A percentile compares a stretch with the other conserved stretches of the same genome.
These are phyloP conservation scores for Pseudomyrmex gracilis DNA, from an alignment of 1,140 invertebrate species.

Conservation along the genomic window DNA sequence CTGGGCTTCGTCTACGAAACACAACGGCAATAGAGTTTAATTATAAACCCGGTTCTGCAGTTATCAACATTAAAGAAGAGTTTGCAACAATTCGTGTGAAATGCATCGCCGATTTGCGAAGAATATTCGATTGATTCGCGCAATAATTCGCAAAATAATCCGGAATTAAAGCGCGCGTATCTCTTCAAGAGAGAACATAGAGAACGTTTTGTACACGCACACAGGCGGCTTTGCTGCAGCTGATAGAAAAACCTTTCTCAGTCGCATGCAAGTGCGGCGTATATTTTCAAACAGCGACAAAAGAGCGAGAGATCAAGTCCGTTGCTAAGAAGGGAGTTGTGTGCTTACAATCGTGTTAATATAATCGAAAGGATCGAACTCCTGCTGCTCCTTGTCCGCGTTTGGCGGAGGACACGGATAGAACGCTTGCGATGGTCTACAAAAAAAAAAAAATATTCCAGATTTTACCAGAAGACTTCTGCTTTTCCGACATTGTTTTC, in stretches of 20 bases:
- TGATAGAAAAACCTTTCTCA: not conserved
- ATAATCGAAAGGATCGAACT: constrained; percentile 87
- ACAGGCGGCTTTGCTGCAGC: not conserved
- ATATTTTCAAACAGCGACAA: not conserved
- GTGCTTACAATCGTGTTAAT: constrained; percentile 87
- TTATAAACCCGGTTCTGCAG: constrained; percentile 74
- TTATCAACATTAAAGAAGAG: constrained; percentile 75
- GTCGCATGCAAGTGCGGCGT: constrained; percentile 7
- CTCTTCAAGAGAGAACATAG: not conserved
- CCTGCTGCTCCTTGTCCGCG: constrained; percentile 85
- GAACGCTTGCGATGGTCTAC: constrained; percentile 87
- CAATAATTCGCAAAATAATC: too few relatives aligned
- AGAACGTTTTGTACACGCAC: not conserved
- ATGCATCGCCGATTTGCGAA: not conserved
- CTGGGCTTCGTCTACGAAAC: constrained; percentile 69
- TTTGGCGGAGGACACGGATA: constrained; percentile 88
- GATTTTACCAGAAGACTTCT: constrained; percentile 21
- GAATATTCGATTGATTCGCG: not conserved
- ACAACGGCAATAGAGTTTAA: constrained; percentile 65
- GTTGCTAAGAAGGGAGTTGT: constrained; percentile 9
- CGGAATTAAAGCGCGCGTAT: not conserved
- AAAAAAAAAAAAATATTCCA: constrained; percentile 42
- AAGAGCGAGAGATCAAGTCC: not conserved
- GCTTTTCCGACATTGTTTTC: not conserved
- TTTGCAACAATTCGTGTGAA: constrained; percentile 10